These are phyloP conservation scores for Drepana falcataria DNA, from an alignment of 2,888 invertebrate species.

Conservation along the genomic window DNA sequence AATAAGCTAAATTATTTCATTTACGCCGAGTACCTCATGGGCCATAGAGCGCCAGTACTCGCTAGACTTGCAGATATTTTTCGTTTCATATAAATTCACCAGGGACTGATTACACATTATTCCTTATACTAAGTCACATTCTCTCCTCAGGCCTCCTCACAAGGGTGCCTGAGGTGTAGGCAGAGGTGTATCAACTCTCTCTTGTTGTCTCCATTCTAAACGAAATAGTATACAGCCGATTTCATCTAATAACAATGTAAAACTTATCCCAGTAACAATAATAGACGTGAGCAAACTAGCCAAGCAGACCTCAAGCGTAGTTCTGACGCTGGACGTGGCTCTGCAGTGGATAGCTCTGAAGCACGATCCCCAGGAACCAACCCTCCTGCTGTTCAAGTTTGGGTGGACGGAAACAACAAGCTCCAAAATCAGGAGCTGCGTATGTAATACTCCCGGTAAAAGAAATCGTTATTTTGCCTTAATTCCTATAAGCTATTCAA, in stretches of 20 bases:
- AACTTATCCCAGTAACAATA: slow-evolving; percentile 34
- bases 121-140: no score
- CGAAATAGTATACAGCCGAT: neutral
- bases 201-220: no score
- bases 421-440: slow-evolving; percentile 30
- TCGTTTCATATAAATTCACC: no score
- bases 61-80: no score
- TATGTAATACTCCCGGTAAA: slow-evolving; percentile 52
- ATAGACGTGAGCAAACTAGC: slow-evolving; percentile 40
- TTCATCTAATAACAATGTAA: neutral
- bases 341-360: slow-evolving; percentile 43
- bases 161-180: no score
- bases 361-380: slow-evolving; percentile 44
- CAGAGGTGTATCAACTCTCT: no score
- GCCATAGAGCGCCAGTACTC: no score
- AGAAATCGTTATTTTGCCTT: neutral
- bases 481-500: neutral
- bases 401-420: slow-evolving; percentile 37
- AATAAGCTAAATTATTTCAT: no score
- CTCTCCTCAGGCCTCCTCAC: no score
- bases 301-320: slow-evolving; percentile 21
- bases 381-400: slow-evolving; percentile 52
- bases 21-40: no score
- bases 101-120: no score
- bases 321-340: slow-evolving; percentile 43